Base-by-base conservation (phyloP, 2,888 invertebrate species). In the Cactoblastis cactorum region DNA sequence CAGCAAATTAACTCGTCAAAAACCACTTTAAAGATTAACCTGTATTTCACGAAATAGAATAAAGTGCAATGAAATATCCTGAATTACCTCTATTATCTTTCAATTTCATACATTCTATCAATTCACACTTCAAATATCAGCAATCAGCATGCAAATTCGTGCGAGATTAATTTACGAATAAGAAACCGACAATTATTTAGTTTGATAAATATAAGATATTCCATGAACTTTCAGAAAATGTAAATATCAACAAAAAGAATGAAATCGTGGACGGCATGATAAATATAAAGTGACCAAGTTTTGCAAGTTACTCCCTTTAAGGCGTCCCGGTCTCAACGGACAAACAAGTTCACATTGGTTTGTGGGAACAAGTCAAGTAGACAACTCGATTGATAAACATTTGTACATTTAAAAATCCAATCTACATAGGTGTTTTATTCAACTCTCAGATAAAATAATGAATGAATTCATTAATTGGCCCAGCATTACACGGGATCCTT, bases 271-370 rank as follows among this genome's bases (percentile, higher is more conserved):
- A 32, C 43, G n/a, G 43, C 43, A 43, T 43, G 17, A 41, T 43
- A 43, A 43, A 43, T 43, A 24, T n/a, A 32, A 19, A 12, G 37
- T 32, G 32, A 17, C 32, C 19, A 11, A n/a, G 28, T 38, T 45
- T 50, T 18, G 50, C 50, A 18, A 50, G 32, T 50, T 35, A 37
- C 50, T 45, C 45, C 50, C 50, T 50, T 17, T 37, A 39, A 34
- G 41, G 41, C 14, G 15, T 15, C 17, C 17, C 11, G 9, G 28
- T 37, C 15, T 28, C 14, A 17, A 17, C 28, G 18, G 18, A 28
- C 15, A 28, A n/a, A 2, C 12, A 6, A 15, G 32, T 43, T 43
- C 43, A 43, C 17, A 32, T 43, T 32, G 28, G 43, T 37, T 18
- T 18, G 19, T 12, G 12, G 12, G 12, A 19, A 17, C 8, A 3